Conservation (phyloP, 1,140 invertebrate genomes). For the Amphibalanus amphitrite region DNA sequence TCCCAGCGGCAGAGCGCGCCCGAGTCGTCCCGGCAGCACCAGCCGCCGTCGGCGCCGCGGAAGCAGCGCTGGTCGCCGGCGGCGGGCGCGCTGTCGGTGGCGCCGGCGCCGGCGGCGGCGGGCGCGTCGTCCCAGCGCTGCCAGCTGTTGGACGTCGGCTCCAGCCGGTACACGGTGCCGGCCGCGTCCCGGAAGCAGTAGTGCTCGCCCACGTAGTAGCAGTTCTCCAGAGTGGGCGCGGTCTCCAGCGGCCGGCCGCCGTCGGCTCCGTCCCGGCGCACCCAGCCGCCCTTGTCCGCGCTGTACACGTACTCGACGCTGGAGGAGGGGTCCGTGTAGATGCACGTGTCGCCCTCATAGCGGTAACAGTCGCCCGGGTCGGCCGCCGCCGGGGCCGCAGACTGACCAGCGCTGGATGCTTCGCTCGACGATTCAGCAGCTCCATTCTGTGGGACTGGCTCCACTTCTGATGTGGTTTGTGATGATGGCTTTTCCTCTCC, state of each 20-base stretch:
- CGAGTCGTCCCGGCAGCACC: not conserved
- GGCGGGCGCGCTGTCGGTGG: no score
- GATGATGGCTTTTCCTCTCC: no score
- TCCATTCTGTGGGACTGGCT: no score
- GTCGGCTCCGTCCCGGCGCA: conserved; percentile 1
- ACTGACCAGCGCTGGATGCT: no score
- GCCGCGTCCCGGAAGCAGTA: conserved; percentile 2
- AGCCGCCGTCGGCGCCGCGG: not conserved
- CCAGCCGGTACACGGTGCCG: not conserved
- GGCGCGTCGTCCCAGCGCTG: not conserved
- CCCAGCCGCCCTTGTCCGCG: conserved; percentile 4
- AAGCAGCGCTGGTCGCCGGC: not conserved
- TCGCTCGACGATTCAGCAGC: no score
- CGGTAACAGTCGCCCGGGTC: conserved; percentile 11
- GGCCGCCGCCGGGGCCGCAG: not conserved
- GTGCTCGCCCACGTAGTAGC: conserved; percentile 3
- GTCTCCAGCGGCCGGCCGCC: not conserved
- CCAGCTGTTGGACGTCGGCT: not conserved
- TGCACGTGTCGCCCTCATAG: conserved; percentile 10
- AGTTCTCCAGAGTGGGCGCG: not conserved
- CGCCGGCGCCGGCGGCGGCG: no score
- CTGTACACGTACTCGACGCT: conserved; percentile 8
- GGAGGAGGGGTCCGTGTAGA: conserved; percentile 10
- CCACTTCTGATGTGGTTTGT: no score
- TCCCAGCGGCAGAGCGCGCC: not conserved